Base-by-base conservation (phyloP, 2,797 vertebrate genomes). In the Falco berigora region DNA sequence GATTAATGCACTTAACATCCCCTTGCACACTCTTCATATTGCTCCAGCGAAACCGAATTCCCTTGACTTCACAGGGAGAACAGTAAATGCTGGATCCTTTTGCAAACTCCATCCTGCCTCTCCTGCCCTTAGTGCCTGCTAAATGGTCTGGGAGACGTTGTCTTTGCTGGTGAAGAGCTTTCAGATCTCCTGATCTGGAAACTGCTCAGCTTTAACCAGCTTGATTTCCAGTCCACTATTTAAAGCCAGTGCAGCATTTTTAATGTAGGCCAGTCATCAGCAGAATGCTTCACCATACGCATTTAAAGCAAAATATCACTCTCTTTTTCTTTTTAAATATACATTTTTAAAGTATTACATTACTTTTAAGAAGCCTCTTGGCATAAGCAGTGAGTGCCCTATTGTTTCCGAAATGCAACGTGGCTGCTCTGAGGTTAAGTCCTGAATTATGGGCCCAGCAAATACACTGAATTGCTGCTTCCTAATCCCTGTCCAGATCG, bases 351-450 rank as follows among this genome's bases (percentile, higher is more conserved):
- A 96, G 94, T 95, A 96, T 96, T 93, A 80, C 53, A 12, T 97
- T 96, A 92, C 96, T 97, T 95, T 92, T 80, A 96, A 96, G 96
- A 91, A 95, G 86, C 64, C 92, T 96, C 81, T 93, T 96, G 96
- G 96, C 94, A 93, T 27, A 86, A 78, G 90, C 83, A 82, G 63
- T 12, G 9, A 89, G 81, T 89, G 75, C 93, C 96, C 96, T 82
- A 95, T 95, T 96, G 94, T 96, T 95, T 96, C 92, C 1, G 75
- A 95, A 96, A 89, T 94, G 96, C 95, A 96, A 96, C 90, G 92
- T 96, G 96, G 96, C 96, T 93, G 86, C 92, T 96, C 84, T 96
- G 96, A 96, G 96, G 95, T 96, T 96, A 91, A 89, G 30, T 74
- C 93, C 83, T 96, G 93, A 96, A 95, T 95, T 96, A 97, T 89